Base-by-base conservation (phyloP, 1,140 invertebrate genomes). In the Psilanteris sp. region DNA sequence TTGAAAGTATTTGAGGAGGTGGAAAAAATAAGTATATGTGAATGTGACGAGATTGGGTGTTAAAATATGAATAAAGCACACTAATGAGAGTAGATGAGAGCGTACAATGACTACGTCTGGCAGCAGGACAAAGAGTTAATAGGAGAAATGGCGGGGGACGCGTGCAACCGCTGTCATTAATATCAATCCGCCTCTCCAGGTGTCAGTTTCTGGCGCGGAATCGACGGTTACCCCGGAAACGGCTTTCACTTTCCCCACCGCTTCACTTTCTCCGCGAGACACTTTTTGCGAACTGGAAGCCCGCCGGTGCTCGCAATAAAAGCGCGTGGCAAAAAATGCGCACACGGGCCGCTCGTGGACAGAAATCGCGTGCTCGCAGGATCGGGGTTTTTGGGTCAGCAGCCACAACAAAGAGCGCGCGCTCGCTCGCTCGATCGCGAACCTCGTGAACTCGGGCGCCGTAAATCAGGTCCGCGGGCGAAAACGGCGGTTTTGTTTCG, bases 181-280 rank as follows among this genome's bases (percentile, higher is more conserved):
- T 82, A 77, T 78, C 70, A 77, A 76, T 79, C 66, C 67, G 62
- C 71, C 78, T 74, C 43, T 37, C 55, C 50, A 72, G 41, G 59
- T 77, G 44, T 80, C 59, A 66, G 78, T 81, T 78, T 36, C 61
- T 55, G 48, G 29, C 52, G 32, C 59, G 75, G 52, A 71, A 68
- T 79, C 37, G 61, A 67, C 62, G 54, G 57, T 73, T 79, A 84
- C 75, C 83, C 85, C 85, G 85, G 85, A 87, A 87, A 82, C 59
- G 31, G 86, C 83, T 87, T 87, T 87, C 84, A 85, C 86, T 87
- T 86, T 87, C 81, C 80, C 82, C 78, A 57, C 79, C 61, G 70
- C 31, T 54, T 66, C 61, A 66, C 61, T 66, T 66, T 66, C 61
- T 39, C 39, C 37, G 39, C 29, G 50, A 46, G 48, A 48, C 48